phyloP scores from a whole-genome alignment of 2,888 invertebrate genomes.

The Lobophora halterata region DNA sequence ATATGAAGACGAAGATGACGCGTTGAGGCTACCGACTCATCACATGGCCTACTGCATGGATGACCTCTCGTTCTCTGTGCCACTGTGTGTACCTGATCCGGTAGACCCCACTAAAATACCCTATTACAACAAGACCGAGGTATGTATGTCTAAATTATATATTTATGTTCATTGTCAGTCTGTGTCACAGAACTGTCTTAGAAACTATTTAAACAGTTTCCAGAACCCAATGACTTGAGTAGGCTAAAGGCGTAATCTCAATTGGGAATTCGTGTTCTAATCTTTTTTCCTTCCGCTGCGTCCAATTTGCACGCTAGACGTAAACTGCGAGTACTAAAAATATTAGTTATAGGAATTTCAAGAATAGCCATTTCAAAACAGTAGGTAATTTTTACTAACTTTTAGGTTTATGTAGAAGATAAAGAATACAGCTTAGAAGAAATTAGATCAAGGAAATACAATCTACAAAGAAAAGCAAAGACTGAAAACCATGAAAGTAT shows the following conservation, averaged over 20 bases:
- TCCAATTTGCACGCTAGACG: too few relatives aligned
- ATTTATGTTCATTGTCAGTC: too few relatives aligned
- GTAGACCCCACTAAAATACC: constrained; percentile 81
- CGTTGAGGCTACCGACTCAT: constrained; percentile 62
- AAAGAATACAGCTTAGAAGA: constrained; percentile 90
- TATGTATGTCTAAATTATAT: constrained; percentile 35
- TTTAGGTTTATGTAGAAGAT: constrained; percentile 73
- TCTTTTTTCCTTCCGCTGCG: too few relatives aligned
- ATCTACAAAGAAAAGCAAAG: constrained; percentile 55
- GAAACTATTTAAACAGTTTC: too few relatives aligned
- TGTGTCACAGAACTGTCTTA: too few relatives aligned
- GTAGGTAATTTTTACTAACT: neutral
- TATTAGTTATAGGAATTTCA: too few relatives aligned
- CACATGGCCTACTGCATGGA: constrained; percentile 76
- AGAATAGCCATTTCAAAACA: too few relatives aligned
- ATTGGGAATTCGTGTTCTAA: too few relatives aligned
- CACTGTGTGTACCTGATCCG: constrained; percentile 82
- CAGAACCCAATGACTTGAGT: too few relatives aligned
- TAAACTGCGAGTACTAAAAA: too few relatives aligned
- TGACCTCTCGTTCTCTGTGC: constrained; percentile 78
- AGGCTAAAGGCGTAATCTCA: too few relatives aligned
- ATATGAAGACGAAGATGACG: constrained; percentile 82
- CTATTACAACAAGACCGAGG: constrained; percentile 86
- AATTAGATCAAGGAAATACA: constrained; percentile 83
- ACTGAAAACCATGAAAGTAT: constrained; percentile 49